Evolutionary conservation across 1,140 invertebrate species (phyloP).

Genomic region (Drosophila bifasciata): DNA sequence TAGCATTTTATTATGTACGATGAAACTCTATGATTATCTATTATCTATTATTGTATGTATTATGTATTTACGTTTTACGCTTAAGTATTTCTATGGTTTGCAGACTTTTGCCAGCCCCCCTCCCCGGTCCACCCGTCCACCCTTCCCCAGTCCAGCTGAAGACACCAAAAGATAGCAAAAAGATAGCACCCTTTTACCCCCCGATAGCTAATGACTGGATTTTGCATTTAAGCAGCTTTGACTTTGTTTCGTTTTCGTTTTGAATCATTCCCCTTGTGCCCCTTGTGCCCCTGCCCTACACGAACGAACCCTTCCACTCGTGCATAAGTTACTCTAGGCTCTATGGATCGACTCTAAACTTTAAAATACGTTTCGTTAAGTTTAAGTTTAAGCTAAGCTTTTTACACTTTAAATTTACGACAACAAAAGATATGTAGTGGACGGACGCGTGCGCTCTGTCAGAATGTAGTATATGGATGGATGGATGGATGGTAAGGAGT

Average conservation of each 20-base stretch:
- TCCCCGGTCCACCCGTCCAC: too few species aligned
- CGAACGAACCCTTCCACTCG: too few species aligned
- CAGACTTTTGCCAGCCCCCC: conserved; percentile 1
- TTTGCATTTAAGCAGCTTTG: conserved; percentile 43
- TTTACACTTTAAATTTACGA: conserved; percentile 48
- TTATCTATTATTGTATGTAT: conserved; percentile 23
- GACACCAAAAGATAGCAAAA: neutral
- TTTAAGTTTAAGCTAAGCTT: conserved; percentile 73
- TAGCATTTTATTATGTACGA: conserved; percentile 31
- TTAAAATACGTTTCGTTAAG: conserved; percentile 45
- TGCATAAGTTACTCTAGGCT: conserved; percentile 43
- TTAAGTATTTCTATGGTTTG: conserved; percentile 35
- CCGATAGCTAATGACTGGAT: conserved; percentile 19
- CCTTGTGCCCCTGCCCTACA: neutral
- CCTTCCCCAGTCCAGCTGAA: too few species aligned
- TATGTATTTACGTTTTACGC: conserved; percentile 38
- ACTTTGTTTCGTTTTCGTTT: conserved; percentile 34
- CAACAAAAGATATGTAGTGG: too few species aligned
- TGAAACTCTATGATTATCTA: too few species aligned
- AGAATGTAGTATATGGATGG: conserved; percentile 26
- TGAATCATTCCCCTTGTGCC: conserved; percentile 40
- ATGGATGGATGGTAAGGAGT: neutral
- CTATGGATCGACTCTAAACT: conserved; percentile 35
- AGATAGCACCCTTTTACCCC: too few species aligned
- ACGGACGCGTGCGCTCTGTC: too few species aligned